Percentiles rank a stretch among this genome's conserved stretches.
Evolutionary conservation across 2,888 invertebrate genomes (phyloP).

Genomic region (Meta bourneti): DNA sequence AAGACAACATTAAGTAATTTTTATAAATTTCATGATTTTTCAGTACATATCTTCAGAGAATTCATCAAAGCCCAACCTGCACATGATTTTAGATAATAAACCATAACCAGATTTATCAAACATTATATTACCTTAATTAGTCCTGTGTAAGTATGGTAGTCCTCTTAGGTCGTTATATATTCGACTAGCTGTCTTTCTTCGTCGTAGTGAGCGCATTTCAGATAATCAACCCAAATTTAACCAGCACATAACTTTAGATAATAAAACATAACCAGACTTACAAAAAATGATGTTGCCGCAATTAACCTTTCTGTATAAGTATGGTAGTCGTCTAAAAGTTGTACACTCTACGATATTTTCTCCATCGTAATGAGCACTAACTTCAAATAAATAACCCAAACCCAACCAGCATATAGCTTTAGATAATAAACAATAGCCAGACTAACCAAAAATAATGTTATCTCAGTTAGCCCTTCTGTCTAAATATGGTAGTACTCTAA

Average conservation of each 20-base stretch:
- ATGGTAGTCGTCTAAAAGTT: slow-evolving; percentile 81
- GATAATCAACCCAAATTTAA: no score
- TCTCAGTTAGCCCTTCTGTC: slow-evolving; percentile 67
- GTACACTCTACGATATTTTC: slow-evolving; percentile 87
- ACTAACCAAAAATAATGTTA: neutral
- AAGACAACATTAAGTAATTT: no score
- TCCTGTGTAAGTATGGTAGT: slow-evolving; percentile 78
- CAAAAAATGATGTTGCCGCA: slow-evolving; percentile 2
- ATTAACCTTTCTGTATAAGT: slow-evolving; percentile 71
- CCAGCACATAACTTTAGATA: no score
- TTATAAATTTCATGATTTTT: no score
- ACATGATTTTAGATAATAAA: no score
- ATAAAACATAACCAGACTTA: no score
- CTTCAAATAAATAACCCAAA: no score
- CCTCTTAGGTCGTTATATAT: slow-evolving; percentile 84
- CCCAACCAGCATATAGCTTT: no score
- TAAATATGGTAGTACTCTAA: slow-evolving; percentile 81
- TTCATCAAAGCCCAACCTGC: no score
- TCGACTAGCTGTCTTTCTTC: slow-evolving; percentile 85
- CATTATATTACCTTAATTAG: slow-evolving; percentile 48
- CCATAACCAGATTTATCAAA: no score
- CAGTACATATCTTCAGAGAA: no score
- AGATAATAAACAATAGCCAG: no score
- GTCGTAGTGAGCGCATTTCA: slow-evolving; percentile 83
- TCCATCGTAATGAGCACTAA: slow-evolving; percentile 83